Percentiles rank a stretch among this genome's conserved stretches.
Conservation (phyloP, 2,888 invertebrate species). For the Synergus japonicus region DNA sequence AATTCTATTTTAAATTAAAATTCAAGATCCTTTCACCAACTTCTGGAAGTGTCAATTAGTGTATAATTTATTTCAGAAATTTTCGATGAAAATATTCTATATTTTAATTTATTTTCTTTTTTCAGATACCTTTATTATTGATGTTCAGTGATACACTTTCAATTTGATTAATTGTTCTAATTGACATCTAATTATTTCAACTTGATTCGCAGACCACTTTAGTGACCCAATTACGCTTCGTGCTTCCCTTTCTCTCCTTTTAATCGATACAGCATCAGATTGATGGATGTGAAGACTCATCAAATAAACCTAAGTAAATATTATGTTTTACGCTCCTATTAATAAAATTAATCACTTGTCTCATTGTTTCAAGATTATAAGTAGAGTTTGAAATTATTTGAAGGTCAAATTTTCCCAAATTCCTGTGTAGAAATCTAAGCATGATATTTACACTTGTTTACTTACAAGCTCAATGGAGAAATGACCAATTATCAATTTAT, state of each 20-base stretch:
- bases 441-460: neutral
- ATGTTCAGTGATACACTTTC: neutral
- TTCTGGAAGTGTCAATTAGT: no score
- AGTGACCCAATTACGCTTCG: neutral
- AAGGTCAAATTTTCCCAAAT: neutral
- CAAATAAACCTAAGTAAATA: neutral
- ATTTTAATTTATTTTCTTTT: no score
- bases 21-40: no score
- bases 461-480: neutral
- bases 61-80: no score
- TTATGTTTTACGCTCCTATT: neutral
- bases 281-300: neutral
- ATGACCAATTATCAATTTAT: neutral
- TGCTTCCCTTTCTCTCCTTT: neutral
- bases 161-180: neutral
- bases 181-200: neutral
- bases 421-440: neutral
- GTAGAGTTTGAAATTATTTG: neutral
- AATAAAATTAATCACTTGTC: neutral
- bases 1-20: neutral
- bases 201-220: neutral
- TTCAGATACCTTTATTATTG: neutral
- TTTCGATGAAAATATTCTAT: no score
- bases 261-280: neutral
- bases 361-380: neutral